Evolutionary conservation across 2,113 vertebrate genomes (phyloP), one percentile per base, ranked within the genome.

Genomic region (Myocastor coypus): DNA sequence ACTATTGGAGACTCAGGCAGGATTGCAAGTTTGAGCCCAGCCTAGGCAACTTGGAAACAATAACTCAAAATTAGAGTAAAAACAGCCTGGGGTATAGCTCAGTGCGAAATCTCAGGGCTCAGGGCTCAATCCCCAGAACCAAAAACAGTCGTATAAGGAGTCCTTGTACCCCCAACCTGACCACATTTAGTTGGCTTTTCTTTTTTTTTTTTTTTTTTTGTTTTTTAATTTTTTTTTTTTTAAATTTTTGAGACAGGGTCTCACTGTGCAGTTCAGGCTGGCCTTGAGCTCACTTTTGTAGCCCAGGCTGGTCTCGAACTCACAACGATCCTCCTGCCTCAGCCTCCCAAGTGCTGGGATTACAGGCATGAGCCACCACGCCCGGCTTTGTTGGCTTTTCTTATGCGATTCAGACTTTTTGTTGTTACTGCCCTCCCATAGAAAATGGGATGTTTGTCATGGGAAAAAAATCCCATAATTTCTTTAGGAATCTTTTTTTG

Each of bases 381-480:
- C n/a, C n/a, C n/a, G n/a, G n/a, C n/a, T n/a, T n/a, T n/a, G 40
- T 96, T 93, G 52, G 37, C 71, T 92, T 96, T 97, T 91, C 6
- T 68, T 83, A 8, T 5, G 22, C 94, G 17, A 84, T 37, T 69
- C 81, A 77, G 46, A 83, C 52, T 68, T 94, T 57, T 57, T 78
- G 37, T 90, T 50, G 86, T 81, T 73, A 89, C 34, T 75, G 12
- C 22, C 42, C 34, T 20, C 80, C 78, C 30, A 57, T 80, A 93
- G 86, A 86, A 83, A 94, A 92, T 69, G 26, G 26, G 34, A 0
- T 83, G 34, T 19, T 92, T 83, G 11, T 94, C 92, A 55, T 83
- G 42, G n/a, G 92, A 94, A 83, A 64, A 66, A 80, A n/a, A 92
- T 87, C 19, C 57, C 42, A 30, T 91, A 85, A 88, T 86, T 89